phyloP scores from a whole-genome alignment of 2,113 vertebrate genomes.

The Ascaphus truei region DNA sequence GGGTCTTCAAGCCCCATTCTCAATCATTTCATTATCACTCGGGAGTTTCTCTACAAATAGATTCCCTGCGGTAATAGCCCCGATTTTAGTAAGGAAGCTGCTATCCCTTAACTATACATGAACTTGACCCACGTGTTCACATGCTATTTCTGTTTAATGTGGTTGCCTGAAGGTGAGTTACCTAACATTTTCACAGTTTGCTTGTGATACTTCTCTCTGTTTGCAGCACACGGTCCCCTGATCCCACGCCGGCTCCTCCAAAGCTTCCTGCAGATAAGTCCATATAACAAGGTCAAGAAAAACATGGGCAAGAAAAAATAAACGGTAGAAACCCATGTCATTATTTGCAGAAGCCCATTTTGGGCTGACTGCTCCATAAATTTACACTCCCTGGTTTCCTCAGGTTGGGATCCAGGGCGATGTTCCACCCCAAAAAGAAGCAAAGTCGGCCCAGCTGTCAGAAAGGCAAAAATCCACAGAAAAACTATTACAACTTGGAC shows the following conservation, averaged over 20 bases:
- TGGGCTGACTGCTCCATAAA: not conserved
- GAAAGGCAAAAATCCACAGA: constrained; percentile 35
- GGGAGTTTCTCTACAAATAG: no score
- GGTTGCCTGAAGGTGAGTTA: constrained; percentile 21
- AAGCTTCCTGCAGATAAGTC: constrained; percentile 40
- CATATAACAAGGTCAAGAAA: constrained; percentile 38
- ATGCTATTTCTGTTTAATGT: no score
- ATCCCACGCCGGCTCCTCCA: not conserved
- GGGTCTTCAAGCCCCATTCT: no score
- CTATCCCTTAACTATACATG: no score
- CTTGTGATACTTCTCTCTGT: constrained; percentile 20
- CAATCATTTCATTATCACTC: no score
- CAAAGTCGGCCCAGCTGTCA: constrained; percentile 25
- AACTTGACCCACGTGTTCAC: no score
- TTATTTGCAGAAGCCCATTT: constrained; percentile 21
- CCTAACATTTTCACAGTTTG: constrained; percentile 43
- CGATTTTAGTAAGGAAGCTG: no score
- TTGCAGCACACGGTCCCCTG: not conserved
- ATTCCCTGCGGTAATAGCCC: no score
- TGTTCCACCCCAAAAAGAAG: constrained; percentile 40
- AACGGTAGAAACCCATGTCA: constrained; percentile 42
- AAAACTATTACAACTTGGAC: constrained; percentile 35
- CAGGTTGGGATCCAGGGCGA: not conserved
- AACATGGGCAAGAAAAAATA: constrained; percentile 41
- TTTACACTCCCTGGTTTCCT: constrained; percentile 36